Conservation (phyloP, 2,797 vertebrate species). For the Chlorospingus semifuscus region DNA sequence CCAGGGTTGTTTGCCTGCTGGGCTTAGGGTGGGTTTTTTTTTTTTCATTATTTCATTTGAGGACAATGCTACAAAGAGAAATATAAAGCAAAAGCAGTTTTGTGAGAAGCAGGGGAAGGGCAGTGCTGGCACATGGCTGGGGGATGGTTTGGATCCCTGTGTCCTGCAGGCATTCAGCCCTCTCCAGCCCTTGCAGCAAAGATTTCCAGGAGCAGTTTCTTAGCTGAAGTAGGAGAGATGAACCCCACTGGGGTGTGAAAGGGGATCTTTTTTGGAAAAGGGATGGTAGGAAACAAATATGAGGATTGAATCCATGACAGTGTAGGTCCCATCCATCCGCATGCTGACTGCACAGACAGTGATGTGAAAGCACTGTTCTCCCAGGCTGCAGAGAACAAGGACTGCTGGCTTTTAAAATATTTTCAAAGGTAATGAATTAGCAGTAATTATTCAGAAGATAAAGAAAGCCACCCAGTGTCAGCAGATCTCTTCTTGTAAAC, state of each 20-base stretch:
- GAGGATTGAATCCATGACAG: accelerated
- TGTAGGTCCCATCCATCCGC: background rate
- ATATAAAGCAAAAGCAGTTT: background rate
- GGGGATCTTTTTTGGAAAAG: accelerated
- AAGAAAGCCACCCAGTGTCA: background rate
- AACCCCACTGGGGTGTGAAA: background rate
- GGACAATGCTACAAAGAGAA: background rate
- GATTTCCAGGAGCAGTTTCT: background rate
- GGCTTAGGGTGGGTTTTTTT: background rate
- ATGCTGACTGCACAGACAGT: accelerated
- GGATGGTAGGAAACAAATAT: background rate
- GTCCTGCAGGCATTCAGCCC: accelerated
- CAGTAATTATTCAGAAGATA: background rate
- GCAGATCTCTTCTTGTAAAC: background rate
- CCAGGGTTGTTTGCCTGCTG: background rate
- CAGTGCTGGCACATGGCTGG: accelerated
- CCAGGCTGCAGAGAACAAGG: background rate
- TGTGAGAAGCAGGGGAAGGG: background rate
- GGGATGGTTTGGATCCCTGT: background rate
- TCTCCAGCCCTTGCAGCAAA: background rate
- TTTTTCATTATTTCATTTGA: background rate
- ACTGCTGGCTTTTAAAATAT: background rate
- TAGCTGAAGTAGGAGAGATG: background rate
- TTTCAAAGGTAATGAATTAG: background rate
- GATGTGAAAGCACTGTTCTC: background rate